Evolutionary conservation across 2,888 invertebrate species (phyloP), one percentile per base, ranked within the genome.

Genomic region (Sicus ferrugineus): DNA sequence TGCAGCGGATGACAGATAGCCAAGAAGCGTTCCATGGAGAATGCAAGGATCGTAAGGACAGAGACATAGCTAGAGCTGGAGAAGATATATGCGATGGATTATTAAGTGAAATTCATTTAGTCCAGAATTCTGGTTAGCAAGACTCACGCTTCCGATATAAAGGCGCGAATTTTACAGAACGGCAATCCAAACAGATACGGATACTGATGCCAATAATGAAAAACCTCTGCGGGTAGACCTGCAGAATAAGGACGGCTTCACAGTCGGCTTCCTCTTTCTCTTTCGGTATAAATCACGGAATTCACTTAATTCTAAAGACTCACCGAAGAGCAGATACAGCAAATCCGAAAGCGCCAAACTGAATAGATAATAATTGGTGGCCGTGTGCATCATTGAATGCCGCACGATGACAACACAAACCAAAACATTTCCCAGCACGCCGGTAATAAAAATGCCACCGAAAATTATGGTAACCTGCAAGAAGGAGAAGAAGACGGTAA

Each of bases 341-440:
- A 96, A 86, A 84, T 97, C 96, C 23, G 95, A 95, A 19, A 96
- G 86, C 21, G 96, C 94, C 85, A 96, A 86, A 81, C 93, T 95
- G 87, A 96, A 94, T 61, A 96, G 87, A 81, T 96, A 97, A 82
- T 94, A 96, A 82, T 97, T 96, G 0, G 96, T 97, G 0, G 95
- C 93, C 0, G 95, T 94, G 78, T 94, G 95, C 91, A 97, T 92
- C 7, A 91, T 89, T 0, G 90, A 88, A 80, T 95, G 94, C 38
- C 89, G 89, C 9, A 92, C 89, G 66, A 96, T 95, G 16, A 96
- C 95, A 52, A 92, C 88, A 80, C 96, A 96, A 7, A 96, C 95
- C 3, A 91, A 89, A 30, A 92, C 86, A 81, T 96, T 96, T 3
- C 96, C 96, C 59, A 93, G 86, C 42, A 95, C 88, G 0, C 96